Base-by-base conservation (phyloP, 2,888 invertebrate species). In the Asteroscopus sphinx region DNA sequence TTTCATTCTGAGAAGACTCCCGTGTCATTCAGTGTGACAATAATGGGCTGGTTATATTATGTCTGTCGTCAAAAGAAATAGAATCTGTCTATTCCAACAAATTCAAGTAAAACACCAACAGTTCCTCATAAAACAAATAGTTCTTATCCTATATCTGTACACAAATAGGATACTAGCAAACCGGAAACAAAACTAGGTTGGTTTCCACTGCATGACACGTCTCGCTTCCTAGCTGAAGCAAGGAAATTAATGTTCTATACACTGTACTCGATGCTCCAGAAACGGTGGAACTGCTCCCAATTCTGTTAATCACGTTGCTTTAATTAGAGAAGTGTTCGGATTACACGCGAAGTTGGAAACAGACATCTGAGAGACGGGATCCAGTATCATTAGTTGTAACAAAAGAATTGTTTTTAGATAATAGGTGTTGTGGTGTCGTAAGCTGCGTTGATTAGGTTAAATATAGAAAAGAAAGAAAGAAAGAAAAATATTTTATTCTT, bases 141-240 rank as follows among this genome's bases (percentile, higher is more conserved):
- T 35, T 48, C 49, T 47, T 48, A 54, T 35, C 15, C 61, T 39
- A 58, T 28, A 37, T 56, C 32, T 21, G 52, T 45, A 51, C 70
- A 64, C 55, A 81, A 85, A 82, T 77, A 85, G 73, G 63, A 69
- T 70, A 66, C 65, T 57, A 69, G 40, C 40, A 41, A 76, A 59
- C 73, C 79, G 85, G 86, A 83, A 80, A 77, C 49, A 57, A 77
- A 82, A 81, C 72, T 83, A 75, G 85, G 84, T 85, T 82, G 77
- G 76, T 68, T 81, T 75, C 77, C 59, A 72, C 61, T 28, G 28
- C 36, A 21, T 36, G 36, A 40, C 33, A 77, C 63, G 42, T 72
- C 79, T 72, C 26, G 51, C 60, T 68, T 70, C 68, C 65, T 68
- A 62, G 55, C 60, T 54, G 56, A 59, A 52, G 55, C 40, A 59